A percentile compares a stretch with the other conserved stretches of the same genome.
Conservation (phyloP, 2,888 invertebrate species). For the Drosophila aldrichi region DNA sequence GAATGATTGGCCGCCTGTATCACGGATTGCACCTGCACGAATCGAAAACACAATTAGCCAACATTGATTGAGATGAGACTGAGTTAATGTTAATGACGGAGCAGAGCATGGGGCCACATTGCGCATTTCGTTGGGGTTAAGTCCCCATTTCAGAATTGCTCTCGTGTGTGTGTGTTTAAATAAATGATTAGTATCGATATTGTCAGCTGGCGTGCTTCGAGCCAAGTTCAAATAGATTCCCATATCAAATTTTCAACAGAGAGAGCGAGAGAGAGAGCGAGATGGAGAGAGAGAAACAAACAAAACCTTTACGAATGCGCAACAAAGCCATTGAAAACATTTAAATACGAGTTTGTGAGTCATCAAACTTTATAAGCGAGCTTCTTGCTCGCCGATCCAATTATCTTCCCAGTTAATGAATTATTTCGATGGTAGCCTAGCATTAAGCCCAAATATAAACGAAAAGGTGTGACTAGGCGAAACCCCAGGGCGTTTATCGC, state of each 20-base stretch:
- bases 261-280: background rate
- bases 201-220: background rate
- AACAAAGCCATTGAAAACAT: background rate
- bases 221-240: slow-evolving; percentile 2
- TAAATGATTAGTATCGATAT: slow-evolving; percentile 6
- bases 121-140: background rate
- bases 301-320: background rate
- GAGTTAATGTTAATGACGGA: background rate
- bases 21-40: slow-evolving; percentile 93
- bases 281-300: no score
- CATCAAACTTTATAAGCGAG: background rate
- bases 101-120: background rate
- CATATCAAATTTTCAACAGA: background rate
- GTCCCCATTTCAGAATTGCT: background rate
- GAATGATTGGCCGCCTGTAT: slow-evolving; percentile 98
- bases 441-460: background rate
- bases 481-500: background rate
- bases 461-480: background rate
- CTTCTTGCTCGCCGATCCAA: background rate
- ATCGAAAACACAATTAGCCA: slow-evolving; percentile 2
- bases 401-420: background rate
- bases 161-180: background rate
- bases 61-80: no score
- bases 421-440: background rate
- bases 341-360: slow-evolving; percentile 4